phyloP scores from a whole-genome alignment of 1,140 invertebrate species.

The Adelges cooleyi region DNA sequence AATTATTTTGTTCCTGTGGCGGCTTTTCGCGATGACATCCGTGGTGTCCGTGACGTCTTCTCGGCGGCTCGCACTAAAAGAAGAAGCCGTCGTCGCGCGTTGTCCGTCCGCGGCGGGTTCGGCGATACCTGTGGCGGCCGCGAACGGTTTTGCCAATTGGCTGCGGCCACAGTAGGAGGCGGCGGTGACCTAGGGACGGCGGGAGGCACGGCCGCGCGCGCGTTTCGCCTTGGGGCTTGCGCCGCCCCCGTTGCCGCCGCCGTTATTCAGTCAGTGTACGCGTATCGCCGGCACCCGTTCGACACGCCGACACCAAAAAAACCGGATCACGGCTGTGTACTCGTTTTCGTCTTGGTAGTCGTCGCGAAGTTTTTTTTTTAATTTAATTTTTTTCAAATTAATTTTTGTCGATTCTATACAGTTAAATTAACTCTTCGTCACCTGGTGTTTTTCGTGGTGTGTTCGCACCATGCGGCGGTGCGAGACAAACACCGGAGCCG shows the following conservation, averaged over 20 bases:
- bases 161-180: not conserved
- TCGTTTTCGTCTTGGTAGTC: too few relatives aligned
- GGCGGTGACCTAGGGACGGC: not conserved
- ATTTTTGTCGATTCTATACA: too few relatives aligned
- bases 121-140: constrained; percentile 22
- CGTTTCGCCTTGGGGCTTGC: constrained; percentile 14
- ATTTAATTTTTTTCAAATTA: too few relatives aligned
- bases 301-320: not conserved
- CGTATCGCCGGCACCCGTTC: constrained; percentile 11
- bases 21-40: too few relatives aligned
- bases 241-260: constrained; percentile 10
- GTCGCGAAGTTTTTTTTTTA: too few relatives aligned
- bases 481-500: too few relatives aligned
- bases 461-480: too few relatives aligned
- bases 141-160: constrained; percentile 23
- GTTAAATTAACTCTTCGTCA: too few relatives aligned
- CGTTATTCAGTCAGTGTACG: constrained; percentile 15
- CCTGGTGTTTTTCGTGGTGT: too few relatives aligned
- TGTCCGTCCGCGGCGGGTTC: not conserved
- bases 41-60: not conserved
- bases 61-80: not conserved
- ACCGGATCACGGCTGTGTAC: not conserved
- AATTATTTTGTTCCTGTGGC: too few relatives aligned
- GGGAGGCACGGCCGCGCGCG: constrained; percentile 6
- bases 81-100: not conserved